A percentile compares a stretch with the other conserved stretches of the same genome.
These are phyloP conservation scores for Corticium candelabrum DNA, from an alignment of 37 sponge, comb jelly and placozoan species.

Conservation along the genomic window DNA sequence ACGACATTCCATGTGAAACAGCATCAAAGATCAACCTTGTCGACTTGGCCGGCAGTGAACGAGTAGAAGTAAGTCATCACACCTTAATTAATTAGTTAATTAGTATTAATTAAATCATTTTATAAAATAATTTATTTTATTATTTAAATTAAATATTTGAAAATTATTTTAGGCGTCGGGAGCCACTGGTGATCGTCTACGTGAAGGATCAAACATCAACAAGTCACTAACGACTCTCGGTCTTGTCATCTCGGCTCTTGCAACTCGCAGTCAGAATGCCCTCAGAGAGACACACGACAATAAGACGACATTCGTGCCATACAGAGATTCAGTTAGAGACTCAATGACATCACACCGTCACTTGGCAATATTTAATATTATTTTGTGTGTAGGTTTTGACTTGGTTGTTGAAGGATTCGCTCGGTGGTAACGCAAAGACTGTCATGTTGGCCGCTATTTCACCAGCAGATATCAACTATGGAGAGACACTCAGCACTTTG, in stretches of 20 bases:
- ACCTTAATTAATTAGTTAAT: neutral
- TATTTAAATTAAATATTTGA: too few relatives aligned
- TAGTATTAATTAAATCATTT: neutral
- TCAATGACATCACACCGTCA: too few relatives aligned
- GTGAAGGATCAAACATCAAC: constrained; percentile 82
- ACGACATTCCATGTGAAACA: constrained; percentile 67
- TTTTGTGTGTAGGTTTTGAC: constrained; percentile 49
- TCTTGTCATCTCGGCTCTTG: constrained; percentile 69
- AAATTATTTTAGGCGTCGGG: constrained; percentile 35
- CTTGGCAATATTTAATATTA: too few relatives aligned
- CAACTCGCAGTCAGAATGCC: neutral
- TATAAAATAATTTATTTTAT: neutral
- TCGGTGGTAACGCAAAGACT: constrained; percentile 87
- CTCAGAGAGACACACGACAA: neutral
- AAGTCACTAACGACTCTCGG: constrained; percentile 77
- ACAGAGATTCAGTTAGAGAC: constrained; percentile 76
- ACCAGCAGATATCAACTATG: constrained; percentile 61
- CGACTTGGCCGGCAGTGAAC: constrained; percentile 84
- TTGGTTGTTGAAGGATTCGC: constrained; percentile 75
- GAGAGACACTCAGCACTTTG: constrained; percentile 76
- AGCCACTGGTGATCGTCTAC: constrained; percentile 60
- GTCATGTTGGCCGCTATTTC: constrained; percentile 88
- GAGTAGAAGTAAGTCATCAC: neutral
- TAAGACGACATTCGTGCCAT: constrained; percentile 44
- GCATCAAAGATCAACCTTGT: constrained; percentile 66